Conservation (phyloP, 2,888 invertebrate species). For the Baccha elongata region DNA sequence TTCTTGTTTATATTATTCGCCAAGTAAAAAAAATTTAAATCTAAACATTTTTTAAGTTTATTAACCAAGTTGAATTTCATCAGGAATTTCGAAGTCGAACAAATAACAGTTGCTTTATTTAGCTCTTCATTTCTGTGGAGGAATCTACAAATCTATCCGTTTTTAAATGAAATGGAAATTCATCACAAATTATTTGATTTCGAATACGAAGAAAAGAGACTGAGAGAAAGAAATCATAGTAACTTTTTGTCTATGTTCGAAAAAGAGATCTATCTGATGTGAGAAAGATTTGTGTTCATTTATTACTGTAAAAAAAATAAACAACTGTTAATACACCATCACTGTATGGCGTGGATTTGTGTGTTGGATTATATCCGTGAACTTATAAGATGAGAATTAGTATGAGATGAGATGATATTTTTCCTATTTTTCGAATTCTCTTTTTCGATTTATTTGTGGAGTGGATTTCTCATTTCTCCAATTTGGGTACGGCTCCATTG, state of each 20-base stretch:
- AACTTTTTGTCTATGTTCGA: too few relatives aligned
- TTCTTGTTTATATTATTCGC: too few relatives aligned
- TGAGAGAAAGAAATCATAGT: neutral
- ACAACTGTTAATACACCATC: constrained; percentile 11
- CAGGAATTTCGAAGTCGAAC: too few relatives aligned
- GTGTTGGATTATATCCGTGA: constrained; percentile 26
- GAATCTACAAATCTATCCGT: neutral
- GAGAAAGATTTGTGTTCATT: constrained; percentile 26
- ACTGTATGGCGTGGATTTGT: neutral
- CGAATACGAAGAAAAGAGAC: constrained; percentile 19
- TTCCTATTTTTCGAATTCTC: constrained; percentile 61
- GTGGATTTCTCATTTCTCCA: constrained; percentile 56
- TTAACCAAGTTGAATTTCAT: too few relatives aligned
- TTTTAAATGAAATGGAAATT: constrained; percentile 3
- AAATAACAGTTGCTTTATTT: too few relatives aligned
- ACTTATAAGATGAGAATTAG: neutral
- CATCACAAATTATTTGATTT: constrained; percentile 13
- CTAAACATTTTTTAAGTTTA: too few relatives aligned
- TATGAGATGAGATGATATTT: constrained; percentile 38
- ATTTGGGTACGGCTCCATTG: constrained; percentile 62
- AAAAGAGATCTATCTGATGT: constrained; percentile 25
- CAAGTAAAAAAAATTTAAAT: too few relatives aligned
- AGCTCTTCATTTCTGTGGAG: too few relatives aligned
- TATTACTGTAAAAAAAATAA: constrained; percentile 30
- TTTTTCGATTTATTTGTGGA: constrained; percentile 57